Conservation (phyloP, 2,888 invertebrate genomes). For the Clostera curtula region DNA sequence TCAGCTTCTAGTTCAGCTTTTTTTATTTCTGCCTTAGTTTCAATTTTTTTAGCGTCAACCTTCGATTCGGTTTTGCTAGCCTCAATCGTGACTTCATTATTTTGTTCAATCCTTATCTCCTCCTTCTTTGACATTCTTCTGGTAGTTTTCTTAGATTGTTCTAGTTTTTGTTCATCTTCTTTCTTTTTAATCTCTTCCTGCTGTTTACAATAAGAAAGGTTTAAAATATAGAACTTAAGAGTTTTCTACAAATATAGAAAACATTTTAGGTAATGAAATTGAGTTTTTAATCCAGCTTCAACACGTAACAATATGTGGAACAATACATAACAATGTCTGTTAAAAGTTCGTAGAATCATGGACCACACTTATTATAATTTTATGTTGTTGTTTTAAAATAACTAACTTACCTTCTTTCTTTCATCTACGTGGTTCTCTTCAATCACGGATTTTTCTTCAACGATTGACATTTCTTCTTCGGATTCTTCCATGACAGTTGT, state of each 20-base stretch:
- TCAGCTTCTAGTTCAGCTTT: conserved; percentile 58
- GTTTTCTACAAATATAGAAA: too few species aligned
- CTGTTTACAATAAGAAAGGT: too few species aligned
- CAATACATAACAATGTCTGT: too few species aligned
- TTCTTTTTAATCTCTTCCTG: conserved; percentile 38
- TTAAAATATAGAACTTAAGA: too few species aligned
- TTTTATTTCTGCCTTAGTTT: conserved; percentile 45
- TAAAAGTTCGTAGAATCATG: too few species aligned
- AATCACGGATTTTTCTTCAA: conserved; percentile 62
- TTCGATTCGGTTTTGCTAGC: conserved; percentile 49
- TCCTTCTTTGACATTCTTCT: conserved; percentile 54
- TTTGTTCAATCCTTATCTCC: conserved; percentile 39
- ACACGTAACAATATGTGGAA: too few species aligned
- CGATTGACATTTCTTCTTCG: conserved; percentile 67
- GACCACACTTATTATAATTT: too few species aligned
- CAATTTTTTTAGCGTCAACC: conserved; percentile 41
- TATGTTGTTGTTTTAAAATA: too few species aligned
- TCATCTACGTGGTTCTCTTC: conserved; percentile 71
- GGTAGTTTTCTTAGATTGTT: conserved; percentile 47
- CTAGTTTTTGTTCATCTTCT: conserved; percentile 24
- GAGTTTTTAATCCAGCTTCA: too few species aligned
- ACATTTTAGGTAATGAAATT: too few species aligned
- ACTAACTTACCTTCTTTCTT: conserved; percentile 54
- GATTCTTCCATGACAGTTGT: conserved; percentile 65
- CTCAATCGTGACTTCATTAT: conserved; percentile 35